Base-by-base conservation (phyloP, 2,113 vertebrate species). In the Ceuthmochares aereus region DNA sequence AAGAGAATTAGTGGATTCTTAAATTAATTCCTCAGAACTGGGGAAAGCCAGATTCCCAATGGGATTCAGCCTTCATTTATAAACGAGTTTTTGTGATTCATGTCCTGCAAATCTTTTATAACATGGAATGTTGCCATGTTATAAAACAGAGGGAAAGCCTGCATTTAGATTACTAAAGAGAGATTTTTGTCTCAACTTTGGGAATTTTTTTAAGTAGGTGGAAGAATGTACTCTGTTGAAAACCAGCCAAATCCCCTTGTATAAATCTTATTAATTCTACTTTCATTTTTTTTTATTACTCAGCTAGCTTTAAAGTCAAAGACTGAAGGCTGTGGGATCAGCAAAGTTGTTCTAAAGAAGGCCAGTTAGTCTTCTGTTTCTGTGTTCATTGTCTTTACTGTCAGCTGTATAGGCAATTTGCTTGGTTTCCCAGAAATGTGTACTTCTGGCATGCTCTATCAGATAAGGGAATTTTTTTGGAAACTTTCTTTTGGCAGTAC, bases 351-450 rank as follows among this genome's bases (percentile, higher is more conserved):
- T 59, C 36, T 84, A 70, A 96, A 83, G 95, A 90, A 96, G 80
- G 29, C 64, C 63, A 74, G 68, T 96, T 95, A 69, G 76, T 95
- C 77, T 95, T 95, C 75, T 80, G 79, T 82, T 97, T 91, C 75
- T 94, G 36, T 84, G 26, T 84, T 94, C 55, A 49, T 97, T 94
- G 91, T 90, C 81, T 90, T 96, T 97, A 93, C 93, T 94, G 96
- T 97, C 95, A 97, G 91, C 80, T 84, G 64, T 91, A 93, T 72
- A 94, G 93, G 79, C 87, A 94, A 75, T 94, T 96, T 94, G 23
- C 89, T 95, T 92, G n/a, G 32, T 97, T 97, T 97, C 97, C 97
- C 95, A 97, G 97, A 97, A 97, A 93, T 96, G 75, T 49, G 64
- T 94, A 69, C 52, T 94, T 97, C 95, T 96, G 96, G 95, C 75